Evolutionary conservation across 1,140 invertebrate species (phyloP).

Genomic region (Drosophila orosa): DNA sequence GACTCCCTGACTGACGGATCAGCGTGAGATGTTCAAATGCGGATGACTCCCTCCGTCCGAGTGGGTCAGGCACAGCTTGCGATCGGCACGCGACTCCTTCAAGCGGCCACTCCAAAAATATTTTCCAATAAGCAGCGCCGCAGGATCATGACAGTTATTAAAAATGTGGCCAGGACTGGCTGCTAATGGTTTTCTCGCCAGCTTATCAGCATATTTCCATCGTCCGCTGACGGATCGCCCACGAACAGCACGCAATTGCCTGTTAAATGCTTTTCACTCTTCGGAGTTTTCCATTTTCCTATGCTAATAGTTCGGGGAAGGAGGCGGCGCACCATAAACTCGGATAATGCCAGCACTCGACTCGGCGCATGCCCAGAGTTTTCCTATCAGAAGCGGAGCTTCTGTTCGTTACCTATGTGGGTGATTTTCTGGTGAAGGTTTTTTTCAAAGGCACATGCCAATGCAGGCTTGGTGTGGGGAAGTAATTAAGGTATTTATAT

Average conservation of each 20-base stretch:
- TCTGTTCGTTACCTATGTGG: slow-evolving; percentile 10
- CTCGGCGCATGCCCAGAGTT: slow-evolving; percentile 21
- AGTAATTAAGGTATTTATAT: neutral
- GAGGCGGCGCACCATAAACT: slow-evolving; percentile 41
- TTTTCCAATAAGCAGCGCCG: slow-evolving; percentile 54
- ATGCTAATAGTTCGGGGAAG: slow-evolving; percentile 56
- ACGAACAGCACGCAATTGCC: slow-evolving; percentile 55
- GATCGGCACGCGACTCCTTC: slow-evolving; percentile 67
- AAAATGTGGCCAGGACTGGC: slow-evolving; percentile 30
- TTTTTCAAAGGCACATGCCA: slow-evolving; percentile 25
- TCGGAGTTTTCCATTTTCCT: slow-evolving; percentile 31
- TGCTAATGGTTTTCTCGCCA: slow-evolving; percentile 75
- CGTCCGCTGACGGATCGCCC: slow-evolving; percentile 40
- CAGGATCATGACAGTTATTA: slow-evolving; percentile 71
- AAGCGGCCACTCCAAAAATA: slow-evolving; percentile 43
- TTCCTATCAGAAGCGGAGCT: slow-evolving; percentile 34
- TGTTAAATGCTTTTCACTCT: slow-evolving; percentile 55
- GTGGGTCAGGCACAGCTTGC: slow-evolving; percentile 63
- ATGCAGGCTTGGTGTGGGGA: neutral
- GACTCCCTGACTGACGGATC: slow-evolving; percentile 29
- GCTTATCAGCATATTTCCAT: slow-evolving; percentile 64
- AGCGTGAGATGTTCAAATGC: slow-evolving; percentile 51
- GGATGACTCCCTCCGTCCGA: slow-evolving; percentile 42
- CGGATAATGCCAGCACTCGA: slow-evolving; percentile 38
- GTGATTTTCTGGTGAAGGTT: slow-evolving; percentile 1